A percentile compares a stretch with the other conserved stretches of the same genome.
Conservation (phyloP, 2,797 vertebrate genomes). For the Anas acuta region DNA sequence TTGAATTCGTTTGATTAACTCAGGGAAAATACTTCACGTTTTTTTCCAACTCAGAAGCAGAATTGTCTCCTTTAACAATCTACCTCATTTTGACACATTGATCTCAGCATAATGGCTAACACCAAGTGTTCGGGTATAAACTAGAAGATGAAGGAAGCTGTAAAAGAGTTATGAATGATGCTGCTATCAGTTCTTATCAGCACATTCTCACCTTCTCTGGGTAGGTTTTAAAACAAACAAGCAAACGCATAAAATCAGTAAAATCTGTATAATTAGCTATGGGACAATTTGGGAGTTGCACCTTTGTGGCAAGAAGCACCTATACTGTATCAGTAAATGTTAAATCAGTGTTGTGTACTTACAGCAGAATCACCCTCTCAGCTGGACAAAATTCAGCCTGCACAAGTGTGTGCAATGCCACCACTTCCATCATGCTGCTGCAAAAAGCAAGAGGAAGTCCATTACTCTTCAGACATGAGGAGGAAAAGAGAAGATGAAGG, state of each 20-base stretch:
- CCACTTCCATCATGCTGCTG: neutral
- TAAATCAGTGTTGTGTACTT: neutral
- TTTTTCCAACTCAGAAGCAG: neutral
- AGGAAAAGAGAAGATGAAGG: neutral
- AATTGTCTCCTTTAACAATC: slow-evolving; percentile 40
- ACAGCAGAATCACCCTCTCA: neutral
- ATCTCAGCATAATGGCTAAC: slow-evolving; percentile 18
- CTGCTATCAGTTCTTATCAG: neutral
- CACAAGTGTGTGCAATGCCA: neutral
- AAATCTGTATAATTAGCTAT: neutral
- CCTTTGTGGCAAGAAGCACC: neutral
- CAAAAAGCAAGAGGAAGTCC: neutral
- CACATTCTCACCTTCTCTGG: neutral
- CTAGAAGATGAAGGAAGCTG: neutral
- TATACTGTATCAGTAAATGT: neutral
- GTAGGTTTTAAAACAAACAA: neutral
- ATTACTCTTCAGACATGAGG: neutral
- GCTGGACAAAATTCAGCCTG: neutral
- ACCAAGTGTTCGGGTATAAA: neutral
- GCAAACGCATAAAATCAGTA: neutral
- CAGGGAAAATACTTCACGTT: neutral
- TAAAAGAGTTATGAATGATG: neutral
- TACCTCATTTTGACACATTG: slow-evolving; percentile 22
- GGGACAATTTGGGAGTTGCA: neutral
- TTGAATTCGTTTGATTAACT: slow-evolving; percentile 59